These are phyloP conservation scores for Anastatus disparis DNA, from an alignment of 1,140 invertebrate genomes.

Conservation along the genomic window DNA sequence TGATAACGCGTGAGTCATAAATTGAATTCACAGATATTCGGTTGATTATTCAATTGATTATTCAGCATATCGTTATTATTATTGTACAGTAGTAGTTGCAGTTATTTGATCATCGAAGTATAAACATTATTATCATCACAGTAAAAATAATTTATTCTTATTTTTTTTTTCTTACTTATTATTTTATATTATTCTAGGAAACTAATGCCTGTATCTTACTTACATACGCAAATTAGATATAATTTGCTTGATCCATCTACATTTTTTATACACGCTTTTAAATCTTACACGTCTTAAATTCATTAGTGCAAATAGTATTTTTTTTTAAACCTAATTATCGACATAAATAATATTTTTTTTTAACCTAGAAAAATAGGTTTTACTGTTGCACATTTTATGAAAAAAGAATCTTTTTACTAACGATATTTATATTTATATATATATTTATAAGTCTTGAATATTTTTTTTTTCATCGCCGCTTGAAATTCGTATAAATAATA, in stretches of 20 bases:
- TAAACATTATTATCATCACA: conserved; percentile 70
- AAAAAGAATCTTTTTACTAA: not conserved
- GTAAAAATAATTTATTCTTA: conserved; percentile 67
- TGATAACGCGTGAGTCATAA: conserved; percentile 21
- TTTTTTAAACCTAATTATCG: not conserved
- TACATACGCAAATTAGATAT: conserved; percentile 26
- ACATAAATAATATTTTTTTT: not conserved
- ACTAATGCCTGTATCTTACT: conserved; percentile 40
- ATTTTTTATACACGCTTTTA: too few species aligned
- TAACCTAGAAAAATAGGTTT: conserved; percentile 22
- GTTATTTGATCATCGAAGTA: conserved; percentile 64
- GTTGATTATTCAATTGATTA: conserved; percentile 13
- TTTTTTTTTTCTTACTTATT: conserved; percentile 46
- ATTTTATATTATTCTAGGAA: conserved; percentile 29
- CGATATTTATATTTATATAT: not conserved
- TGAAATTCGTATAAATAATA: conserved; percentile 10
- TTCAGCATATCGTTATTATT: conserved; percentile 29
- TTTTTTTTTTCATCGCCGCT: not conserved
- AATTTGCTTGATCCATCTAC: conserved; percentile 28
- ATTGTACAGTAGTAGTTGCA: conserved; percentile 58
- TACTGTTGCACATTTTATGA: not conserved
- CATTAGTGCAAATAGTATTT: conserved; percentile 18
- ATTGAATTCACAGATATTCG: not conserved
- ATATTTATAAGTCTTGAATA: conserved; percentile 5
- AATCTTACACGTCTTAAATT: conserved; percentile 19